Evolutionary conservation across 2,113 vertebrate genomes (phyloP).

Genomic region (Poeciliopsis occidentalis): DNA sequence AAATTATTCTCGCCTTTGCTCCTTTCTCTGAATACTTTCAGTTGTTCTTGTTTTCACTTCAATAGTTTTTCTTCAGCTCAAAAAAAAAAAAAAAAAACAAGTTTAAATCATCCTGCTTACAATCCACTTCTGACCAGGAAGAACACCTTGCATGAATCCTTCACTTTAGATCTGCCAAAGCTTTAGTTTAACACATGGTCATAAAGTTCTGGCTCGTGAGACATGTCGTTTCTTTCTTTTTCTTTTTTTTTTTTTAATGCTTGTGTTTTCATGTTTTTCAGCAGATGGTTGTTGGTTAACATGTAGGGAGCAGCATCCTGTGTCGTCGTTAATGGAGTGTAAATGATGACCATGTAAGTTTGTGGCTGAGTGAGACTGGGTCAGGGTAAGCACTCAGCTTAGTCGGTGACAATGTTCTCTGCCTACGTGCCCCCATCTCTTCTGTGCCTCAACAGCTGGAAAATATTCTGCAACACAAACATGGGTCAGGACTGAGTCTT

Average conservation of each 20-base stretch:
- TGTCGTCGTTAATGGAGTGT: conserved; percentile 42
- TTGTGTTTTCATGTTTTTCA: conserved; percentile 28
- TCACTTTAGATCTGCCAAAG: conserved; percentile 18
- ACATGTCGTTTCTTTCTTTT: conserved; percentile 4
- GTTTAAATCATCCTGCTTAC: conserved; percentile 13
- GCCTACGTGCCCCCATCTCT: conserved; percentile 90
- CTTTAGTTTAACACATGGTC: conserved; percentile 42
- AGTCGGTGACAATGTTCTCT: conserved; percentile 61
- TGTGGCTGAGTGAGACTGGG: conserved; percentile 36
- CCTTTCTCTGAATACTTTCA: conserved; percentile 14
- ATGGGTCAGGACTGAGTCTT: conserved; percentile 29
- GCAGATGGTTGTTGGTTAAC: conserved; percentile 46
- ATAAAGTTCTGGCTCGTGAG: conserved; percentile 38
- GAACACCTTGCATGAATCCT: conserved; percentile 35
- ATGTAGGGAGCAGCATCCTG: conserved; percentile 29
- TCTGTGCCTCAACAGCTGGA: conserved; percentile 93
- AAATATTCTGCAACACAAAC: conserved; percentile 90
- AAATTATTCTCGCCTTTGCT: conserved; percentile 20
- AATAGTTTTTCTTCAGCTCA: background rate
- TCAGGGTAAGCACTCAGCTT: conserved; percentile 36
- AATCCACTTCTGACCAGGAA: conserved; percentile 27
- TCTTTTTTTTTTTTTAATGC: conserved; percentile 7
- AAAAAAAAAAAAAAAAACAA: background rate
- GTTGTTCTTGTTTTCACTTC: conserved; percentile 16
- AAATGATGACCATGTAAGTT: conserved; percentile 41